These are phyloP conservation scores for Pitangus sulphuratus DNA, from an alignment of 2,797 vertebrate species.

Conservation along the genomic window DNA sequence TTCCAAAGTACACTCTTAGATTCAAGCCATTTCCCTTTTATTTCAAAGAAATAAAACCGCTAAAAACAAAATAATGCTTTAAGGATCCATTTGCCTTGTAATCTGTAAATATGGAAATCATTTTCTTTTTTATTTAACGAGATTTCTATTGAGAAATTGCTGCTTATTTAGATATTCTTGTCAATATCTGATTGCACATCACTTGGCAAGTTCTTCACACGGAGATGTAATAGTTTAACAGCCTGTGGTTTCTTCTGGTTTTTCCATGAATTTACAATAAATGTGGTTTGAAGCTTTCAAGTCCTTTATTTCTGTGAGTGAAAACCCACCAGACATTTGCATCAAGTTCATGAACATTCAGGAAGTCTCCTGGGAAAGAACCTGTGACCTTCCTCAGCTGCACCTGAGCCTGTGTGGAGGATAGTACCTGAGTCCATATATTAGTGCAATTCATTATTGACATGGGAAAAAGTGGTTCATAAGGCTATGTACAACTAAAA, in stretches of 20 bases:
- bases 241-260: conserved; percentile 61
- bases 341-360: background rate
- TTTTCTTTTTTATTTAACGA: conserved; percentile 75
- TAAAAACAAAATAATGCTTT: conserved; percentile 50
- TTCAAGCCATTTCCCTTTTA: conserved; percentile 46
- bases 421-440: background rate
- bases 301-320: conserved; percentile 51
- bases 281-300: conserved; percentile 67
- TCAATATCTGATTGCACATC: conserved; percentile 47
- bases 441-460: background rate
- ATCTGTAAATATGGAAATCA: conserved; percentile 83
- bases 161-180: conserved; percentile 66
- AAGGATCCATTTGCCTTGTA: conserved; percentile 56
- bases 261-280: conserved; percentile 67
- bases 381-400: background rate
- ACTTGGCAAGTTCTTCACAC: conserved; percentile 58
- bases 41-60: conserved; percentile 33
- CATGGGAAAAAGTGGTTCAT: background rate
- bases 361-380: background rate
- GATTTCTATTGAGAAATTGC: conserved; percentile 69
- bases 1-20: conserved; percentile 51
- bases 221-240: conserved; percentile 62
- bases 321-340: conserved; percentile 8
- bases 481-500: background rate
- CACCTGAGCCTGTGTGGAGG: background rate